phyloP scores from a whole-genome alignment of 2,888 invertebrate genomes.

The Rhagium mordax region DNA sequence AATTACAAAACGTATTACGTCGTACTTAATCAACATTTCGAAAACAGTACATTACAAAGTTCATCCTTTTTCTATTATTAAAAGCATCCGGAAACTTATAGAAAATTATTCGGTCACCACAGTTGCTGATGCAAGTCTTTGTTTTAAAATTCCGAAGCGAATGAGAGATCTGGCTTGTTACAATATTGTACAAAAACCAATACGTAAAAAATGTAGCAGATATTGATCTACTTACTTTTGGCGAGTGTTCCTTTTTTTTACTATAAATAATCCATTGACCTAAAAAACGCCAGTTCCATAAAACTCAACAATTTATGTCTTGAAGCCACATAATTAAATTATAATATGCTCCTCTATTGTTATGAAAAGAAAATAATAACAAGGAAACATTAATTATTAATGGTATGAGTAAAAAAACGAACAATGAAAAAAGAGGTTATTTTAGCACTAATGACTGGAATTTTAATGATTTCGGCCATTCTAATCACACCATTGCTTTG shows the following conservation, averaged over 20 bases:
- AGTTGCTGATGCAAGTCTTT: background rate
- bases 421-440: background rate
- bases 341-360: background rate
- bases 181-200: background rate
- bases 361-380: background rate
- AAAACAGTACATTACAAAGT: too few species aligned
- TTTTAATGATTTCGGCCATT: background rate
- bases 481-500: conserved; percentile 1
- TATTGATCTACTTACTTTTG: background rate
- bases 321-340: background rate
- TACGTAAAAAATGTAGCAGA: background rate
- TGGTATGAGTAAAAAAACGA: background rate
- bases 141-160: background rate
- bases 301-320: background rate
- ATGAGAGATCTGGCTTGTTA: background rate
- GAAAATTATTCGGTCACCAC: background rate
- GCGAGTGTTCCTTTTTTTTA: background rate
- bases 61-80: background rate
- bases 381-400: conserved; percentile 3
- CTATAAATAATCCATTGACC: background rate
- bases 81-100: background rate
- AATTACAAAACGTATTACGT: background rate
- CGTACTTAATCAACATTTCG: too few species aligned
- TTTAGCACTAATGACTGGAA: background rate
- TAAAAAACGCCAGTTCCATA: background rate